Conservation (phyloP, 2,888 invertebrate species). For the Tipula confusa region DNA sequence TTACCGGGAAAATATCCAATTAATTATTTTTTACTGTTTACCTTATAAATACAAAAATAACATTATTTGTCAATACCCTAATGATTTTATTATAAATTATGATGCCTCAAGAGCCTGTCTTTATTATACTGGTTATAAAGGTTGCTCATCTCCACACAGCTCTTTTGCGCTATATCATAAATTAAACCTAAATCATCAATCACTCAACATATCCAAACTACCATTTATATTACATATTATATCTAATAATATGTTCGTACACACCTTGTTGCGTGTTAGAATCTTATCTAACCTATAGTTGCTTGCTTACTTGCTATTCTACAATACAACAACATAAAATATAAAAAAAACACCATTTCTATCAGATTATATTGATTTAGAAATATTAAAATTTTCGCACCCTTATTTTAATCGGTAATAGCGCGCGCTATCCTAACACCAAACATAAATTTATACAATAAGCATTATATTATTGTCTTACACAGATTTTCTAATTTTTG, state of each 20-base stretch:
- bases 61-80: no score
- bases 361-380: background rate
- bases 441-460: background rate
- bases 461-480: background rate
- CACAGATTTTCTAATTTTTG: background rate
- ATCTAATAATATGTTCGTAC: background rate
- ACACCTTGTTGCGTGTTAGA: background rate
- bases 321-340: background rate
- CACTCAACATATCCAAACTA: background rate
- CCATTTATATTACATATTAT: background rate
- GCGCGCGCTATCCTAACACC: background rate
- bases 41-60: no score
- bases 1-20: no score
- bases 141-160: background rate
- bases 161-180: background rate
- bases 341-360: background rate
- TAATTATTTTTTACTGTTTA: no score
- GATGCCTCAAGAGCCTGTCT: background rate
- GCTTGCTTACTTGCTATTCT: background rate
- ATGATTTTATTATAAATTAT: no score
- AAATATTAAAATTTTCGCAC: background rate
- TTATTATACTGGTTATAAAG: background rate
- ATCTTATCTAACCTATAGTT: background rate
- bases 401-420: background rate
- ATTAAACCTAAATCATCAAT: background rate